These are phyloP conservation scores for Ectemnius lituratus DNA, from an alignment of 2,888 invertebrate species.

Conservation along the genomic window DNA sequence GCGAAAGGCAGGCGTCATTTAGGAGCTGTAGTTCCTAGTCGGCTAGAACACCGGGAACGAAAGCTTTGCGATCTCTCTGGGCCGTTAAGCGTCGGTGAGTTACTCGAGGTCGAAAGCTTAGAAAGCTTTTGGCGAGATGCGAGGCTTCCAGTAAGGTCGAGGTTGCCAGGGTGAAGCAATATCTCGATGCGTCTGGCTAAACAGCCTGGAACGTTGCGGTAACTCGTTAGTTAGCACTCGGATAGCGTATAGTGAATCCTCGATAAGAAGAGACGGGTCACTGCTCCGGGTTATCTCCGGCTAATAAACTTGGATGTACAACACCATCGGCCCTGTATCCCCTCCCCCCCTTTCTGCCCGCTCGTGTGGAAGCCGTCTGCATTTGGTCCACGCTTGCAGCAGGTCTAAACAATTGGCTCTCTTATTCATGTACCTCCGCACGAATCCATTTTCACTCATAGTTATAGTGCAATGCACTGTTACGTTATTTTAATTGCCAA, in stretches of 20 bases:
- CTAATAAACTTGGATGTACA: constrained; percentile 74
- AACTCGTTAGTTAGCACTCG: constrained; percentile 72
- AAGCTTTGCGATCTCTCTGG: neutral
- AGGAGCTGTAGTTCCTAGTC: too few relatives aligned
- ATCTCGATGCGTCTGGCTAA: constrained; percentile 55
- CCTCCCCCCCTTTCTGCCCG: too few relatives aligned
- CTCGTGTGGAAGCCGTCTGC: too few relatives aligned
- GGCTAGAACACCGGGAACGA: too few relatives aligned
- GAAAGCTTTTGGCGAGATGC: constrained; percentile 4
- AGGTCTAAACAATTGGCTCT: too few relatives aligned
- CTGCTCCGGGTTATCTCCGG: constrained; percentile 71
- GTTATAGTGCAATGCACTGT: too few relatives aligned
- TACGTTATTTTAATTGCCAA: too few relatives aligned
- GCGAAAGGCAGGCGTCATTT: too few relatives aligned
- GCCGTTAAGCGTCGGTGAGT: constrained; percentile 1
- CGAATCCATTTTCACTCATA: too few relatives aligned
- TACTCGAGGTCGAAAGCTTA: constrained; percentile 4
- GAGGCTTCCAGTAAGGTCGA: constrained; percentile 49
- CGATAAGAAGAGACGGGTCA: constrained; percentile 73
- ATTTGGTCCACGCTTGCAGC: too few relatives aligned
- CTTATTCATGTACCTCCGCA: too few relatives aligned
- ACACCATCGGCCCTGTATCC: constrained; percentile 53
- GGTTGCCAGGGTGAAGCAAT: constrained; percentile 46
- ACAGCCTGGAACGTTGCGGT: constrained; percentile 61
- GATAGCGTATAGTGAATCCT: constrained; percentile 66